Base-by-base conservation (phyloP, 2,888 invertebrate species). In the Sarcophaga carnaria region DNA sequence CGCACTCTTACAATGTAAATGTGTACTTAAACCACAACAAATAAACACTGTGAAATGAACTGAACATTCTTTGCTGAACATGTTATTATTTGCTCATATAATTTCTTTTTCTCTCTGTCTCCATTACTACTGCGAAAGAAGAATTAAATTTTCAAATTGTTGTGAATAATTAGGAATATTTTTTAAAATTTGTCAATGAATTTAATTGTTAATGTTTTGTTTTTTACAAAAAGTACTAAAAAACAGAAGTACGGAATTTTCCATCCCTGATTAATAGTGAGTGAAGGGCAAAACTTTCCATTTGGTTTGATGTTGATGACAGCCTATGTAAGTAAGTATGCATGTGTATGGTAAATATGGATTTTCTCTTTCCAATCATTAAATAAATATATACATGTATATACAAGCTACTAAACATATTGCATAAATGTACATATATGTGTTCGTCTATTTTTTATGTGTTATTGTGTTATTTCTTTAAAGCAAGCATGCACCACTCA, bases 281-380 rank as follows among this genome's bases (percentile, higher is more conserved):
- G 17, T 17, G 17, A 54, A 54, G 14, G 17, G 3, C 4, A 54
- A 54, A 45, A 10, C 63, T 49, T 76, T 82, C 75, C 71, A 60
- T 60, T 70, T 74, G 64, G 70, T 82, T 82, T 71, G 67, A 76
- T 86, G 82, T 62, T 80, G 77, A 83, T 80, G 83, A 83, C 80
- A 86, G 69, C 54, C 72, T 22, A 71, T 17, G 22, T 59, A 76
- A 12, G 14, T 74, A 27, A 8, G 8, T 37, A 37, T 37, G 37
- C 10, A 8, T 37, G 37, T 37, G 37, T 37, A 37, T 10, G 37
- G 8, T 37, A 10, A 37, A 37, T 6, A 0, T 37, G 54, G 67
- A 11, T 27, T 49, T 79, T 25, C 54, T 27, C 45, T 27, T 60
- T 62, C n/a, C 60, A 8, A 11, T 22, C 47, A 75, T 54, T 54